Evolutionary conservation across 2,797 vertebrate genomes (phyloP).

Genomic region (Karalla daura): DNA sequence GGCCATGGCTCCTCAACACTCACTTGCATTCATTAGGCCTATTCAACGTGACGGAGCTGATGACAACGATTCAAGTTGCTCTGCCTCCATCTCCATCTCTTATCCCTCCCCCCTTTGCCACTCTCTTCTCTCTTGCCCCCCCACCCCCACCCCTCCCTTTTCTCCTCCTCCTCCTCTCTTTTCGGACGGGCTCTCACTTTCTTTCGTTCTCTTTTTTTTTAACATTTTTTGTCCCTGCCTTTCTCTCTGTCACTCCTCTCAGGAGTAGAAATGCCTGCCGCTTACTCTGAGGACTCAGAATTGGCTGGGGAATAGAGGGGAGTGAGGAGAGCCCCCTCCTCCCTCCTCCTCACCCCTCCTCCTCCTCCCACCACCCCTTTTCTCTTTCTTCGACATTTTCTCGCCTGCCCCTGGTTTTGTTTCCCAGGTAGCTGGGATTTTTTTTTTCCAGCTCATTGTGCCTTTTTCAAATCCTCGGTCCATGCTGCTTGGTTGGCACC

Average conservation of each 20-base stretch:
- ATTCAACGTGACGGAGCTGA: conserved; percentile 92
- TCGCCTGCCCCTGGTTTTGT: conserved; percentile 80
- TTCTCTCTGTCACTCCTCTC: conserved; percentile 81
- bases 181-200: conserved; percentile 76
- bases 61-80: conserved; percentile 90
- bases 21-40: conserved; percentile 94
- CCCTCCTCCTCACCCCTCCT: background rate
- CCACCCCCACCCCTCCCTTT: conserved; percentile 56
- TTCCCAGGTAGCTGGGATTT: conserved; percentile 79
- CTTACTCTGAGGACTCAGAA: conserved; percentile 85
- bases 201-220: conserved; percentile 57
- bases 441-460: conserved; percentile 74
- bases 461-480: conserved; percentile 76
- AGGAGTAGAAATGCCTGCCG: conserved; percentile 88
- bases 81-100: conserved; percentile 54
- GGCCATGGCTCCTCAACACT: conserved; percentile 91
- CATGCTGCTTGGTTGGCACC: conserved; percentile 84
- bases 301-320: conserved; percentile 74
- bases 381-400: conserved; percentile 82
- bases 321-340: conserved; percentile 75
- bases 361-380: conserved; percentile 35
- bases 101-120: conserved; percentile 51
- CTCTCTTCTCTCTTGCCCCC: conserved; percentile 52
- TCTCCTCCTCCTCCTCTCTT: conserved; percentile 50
- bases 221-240: conserved; percentile 52